Base-by-base conservation (phyloP, 30 jellyfish, hydroid and myxozoan species). In the Aurelia coerulea region DNA sequence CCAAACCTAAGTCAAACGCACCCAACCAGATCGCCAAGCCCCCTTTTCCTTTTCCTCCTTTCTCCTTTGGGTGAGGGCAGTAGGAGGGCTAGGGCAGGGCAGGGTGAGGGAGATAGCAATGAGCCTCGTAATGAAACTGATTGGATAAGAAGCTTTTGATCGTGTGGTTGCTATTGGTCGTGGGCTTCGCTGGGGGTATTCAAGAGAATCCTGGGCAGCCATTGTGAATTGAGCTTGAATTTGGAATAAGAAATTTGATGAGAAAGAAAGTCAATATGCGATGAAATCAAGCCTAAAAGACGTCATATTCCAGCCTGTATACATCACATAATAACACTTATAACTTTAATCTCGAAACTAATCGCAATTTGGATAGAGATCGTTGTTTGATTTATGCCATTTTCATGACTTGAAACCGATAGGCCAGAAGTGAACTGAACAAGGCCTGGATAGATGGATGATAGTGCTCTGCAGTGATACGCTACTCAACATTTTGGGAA, bases 141-240 rank as follows among this genome's bases (percentile, higher is more conserved):
- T 19, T 12, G 87, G 87, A 76, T 76, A 76, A 76, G 67, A 6
- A 32, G 60, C 73, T 76, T 65, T 64, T 70, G 19, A 13, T 84
- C 90, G n/a, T n/a, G 62, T 86, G 81, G 97, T 80, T 89, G 92
- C 92, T 73, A 89, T 89, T 89, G 97, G 97, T 79, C 72, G 76
- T 73, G 92, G 52, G 56, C 82, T 76, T 89, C 97, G 97, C 90
- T 63, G 97, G 97, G 92, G 97, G 92, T 68, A 74, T 89, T 70
- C 41, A 34, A 74, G 51, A 74, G 78, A 76, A 83, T 73, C 75
- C 51, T 46, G 80, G 87, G 97, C 92, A 81, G 97, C 97, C 97
- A 89, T 89, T 89, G 97, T 89, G 97, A 80, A 74, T 77, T 65
- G 89, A 68, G 81, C 65, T 65, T 66, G 84, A 70, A 81, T 78